Percentiles rank a stretch among this genome's conserved stretches.
Evolutionary conservation across 2,113 vertebrate species (phyloP).

Genomic region (Tychaedon coryphoeus): DNA sequence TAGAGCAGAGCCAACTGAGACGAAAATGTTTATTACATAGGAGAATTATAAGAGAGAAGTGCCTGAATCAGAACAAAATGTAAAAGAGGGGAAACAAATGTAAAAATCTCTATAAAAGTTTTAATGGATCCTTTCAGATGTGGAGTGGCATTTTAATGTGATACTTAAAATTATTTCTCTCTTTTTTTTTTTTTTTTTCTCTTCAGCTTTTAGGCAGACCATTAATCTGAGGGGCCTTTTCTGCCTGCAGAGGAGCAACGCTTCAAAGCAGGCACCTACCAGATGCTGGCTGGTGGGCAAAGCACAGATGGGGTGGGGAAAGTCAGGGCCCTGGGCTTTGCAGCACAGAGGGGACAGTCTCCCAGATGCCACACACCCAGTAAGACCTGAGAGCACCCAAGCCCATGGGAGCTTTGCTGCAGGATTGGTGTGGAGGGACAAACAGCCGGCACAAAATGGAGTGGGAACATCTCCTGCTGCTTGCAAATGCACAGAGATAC

Average conservation of each 20-base stretch:
- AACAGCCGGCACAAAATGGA: not conserved
- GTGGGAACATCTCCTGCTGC: not conserved
- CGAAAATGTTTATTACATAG: not conserved
- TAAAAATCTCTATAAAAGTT: conserved; percentile 51
- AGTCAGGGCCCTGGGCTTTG: not conserved
- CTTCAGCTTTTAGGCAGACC: conserved; percentile 43
- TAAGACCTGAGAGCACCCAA: rapidly evolving
- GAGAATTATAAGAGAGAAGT: not conserved
- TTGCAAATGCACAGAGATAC: not conserved
- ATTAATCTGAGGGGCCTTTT: conserved; percentile 41
- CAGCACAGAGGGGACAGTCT: rapidly evolving
- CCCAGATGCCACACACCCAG: not conserved
- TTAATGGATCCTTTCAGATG: conserved; percentile 37
- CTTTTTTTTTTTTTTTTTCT: not conserved
- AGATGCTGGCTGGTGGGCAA: not conserved
- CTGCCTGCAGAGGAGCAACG: conserved; percentile 1
- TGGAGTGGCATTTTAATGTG: conserved; percentile 55
- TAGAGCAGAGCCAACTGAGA: not conserved
- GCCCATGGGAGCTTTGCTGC: not conserved
- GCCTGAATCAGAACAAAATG: conserved; percentile 13
- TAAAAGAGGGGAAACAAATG: conserved; percentile 44
- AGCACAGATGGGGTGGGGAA: not conserved
- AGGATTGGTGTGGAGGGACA: not conserved
- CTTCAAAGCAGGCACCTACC: conserved; percentile 28
- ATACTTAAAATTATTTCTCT: conserved; percentile 26